Conservation (phyloP, 2,888 invertebrate genomes). For the Timema podura region DNA sequence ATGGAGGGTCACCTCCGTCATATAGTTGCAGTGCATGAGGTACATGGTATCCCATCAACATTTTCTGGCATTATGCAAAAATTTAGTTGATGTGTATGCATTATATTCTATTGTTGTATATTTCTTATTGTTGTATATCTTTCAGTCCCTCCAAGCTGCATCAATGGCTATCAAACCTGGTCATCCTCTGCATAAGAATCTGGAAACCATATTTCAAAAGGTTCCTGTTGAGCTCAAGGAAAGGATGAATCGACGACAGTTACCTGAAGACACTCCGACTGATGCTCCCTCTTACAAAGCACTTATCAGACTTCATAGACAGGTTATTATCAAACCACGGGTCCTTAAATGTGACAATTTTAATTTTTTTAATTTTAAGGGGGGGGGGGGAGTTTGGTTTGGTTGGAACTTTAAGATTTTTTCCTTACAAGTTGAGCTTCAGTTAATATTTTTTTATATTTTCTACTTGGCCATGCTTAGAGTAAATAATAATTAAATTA, state of each 20-base stretch:
- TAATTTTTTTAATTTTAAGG: not conserved
- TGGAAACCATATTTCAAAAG: slow-evolving; percentile 87
- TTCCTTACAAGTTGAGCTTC: not conserved
- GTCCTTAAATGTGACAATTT: not conserved
- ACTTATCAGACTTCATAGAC: slow-evolving; percentile 84
- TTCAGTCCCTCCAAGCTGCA: slow-evolving; percentile 77
- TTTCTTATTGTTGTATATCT: slow-evolving; percentile 30
- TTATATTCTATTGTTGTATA: too few relatives aligned
- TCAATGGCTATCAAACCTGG: slow-evolving; percentile 70
- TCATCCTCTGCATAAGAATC: slow-evolving; percentile 70
- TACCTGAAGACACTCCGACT: slow-evolving; percentile 56
- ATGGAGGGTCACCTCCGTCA: too few relatives aligned
- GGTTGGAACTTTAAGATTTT: not conserved
- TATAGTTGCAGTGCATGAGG: too few relatives aligned
- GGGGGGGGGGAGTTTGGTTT: not conserved
- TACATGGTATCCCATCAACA: too few relatives aligned
- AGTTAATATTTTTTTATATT: slow-evolving; percentile 17
- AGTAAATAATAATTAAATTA: too few relatives aligned
- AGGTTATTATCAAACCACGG: slow-evolving; percentile 52
- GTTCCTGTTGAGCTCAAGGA: slow-evolving; percentile 76
- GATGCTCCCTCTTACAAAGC: slow-evolving; percentile 76
- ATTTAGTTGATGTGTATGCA: too few relatives aligned
- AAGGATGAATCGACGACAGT: slow-evolving; percentile 61
- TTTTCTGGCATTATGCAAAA: too few relatives aligned
- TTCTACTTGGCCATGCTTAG: too few relatives aligned